Evolutionary conservation across 35 echinoderm and acorn worm genomes (phyloP).

Genomic region (Ophiothrix spiculata): DNA sequence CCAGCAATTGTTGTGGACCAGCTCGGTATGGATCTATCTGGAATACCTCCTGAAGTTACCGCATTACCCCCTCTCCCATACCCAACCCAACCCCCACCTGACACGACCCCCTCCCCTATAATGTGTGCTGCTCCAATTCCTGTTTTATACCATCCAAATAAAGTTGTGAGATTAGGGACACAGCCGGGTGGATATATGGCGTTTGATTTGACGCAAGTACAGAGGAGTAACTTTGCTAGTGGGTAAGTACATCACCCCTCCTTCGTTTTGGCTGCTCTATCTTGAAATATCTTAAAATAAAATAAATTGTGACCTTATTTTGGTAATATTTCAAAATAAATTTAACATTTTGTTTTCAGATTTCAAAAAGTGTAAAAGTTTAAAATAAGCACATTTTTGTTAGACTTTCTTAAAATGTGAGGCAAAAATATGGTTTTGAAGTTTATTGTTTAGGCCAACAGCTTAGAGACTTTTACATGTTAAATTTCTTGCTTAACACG

Average conservation of each 20-base stretch:
- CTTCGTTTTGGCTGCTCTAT: too few relatives aligned
- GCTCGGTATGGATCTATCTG: slow-evolving; percentile 60
- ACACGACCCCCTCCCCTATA: slow-evolving; percentile 18
- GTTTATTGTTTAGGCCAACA: too few relatives aligned
- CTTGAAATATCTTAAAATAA: too few relatives aligned
- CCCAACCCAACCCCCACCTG: slow-evolving; percentile 55
- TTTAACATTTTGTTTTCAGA: too few relatives aligned
- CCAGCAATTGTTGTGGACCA: slow-evolving; percentile 30
- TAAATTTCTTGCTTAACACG: too few relatives aligned
- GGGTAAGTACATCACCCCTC: slow-evolving; percentile 68
- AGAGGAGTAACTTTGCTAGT: slow-evolving; percentile 32
- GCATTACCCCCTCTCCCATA: slow-evolving; percentile 79
- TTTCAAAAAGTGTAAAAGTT: too few relatives aligned
- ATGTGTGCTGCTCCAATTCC: slow-evolving; percentile 46
- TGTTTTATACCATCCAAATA: slow-evolving; percentile 26
- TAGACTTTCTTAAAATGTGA: too few relatives aligned
- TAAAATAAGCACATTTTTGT: too few relatives aligned
- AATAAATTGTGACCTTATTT: too few relatives aligned
- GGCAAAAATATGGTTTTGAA: too few relatives aligned
- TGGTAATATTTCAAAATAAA: too few relatives aligned
- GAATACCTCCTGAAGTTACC: slow-evolving; percentile 44
- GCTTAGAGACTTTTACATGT: too few relatives aligned
- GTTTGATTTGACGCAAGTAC: neutral
- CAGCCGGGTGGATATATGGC: neutral
- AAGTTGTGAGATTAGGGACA: slow-evolving; percentile 59